phyloP scores from a whole-genome alignment of 1,140 invertebrate genomes.

The Sminthurides bifidus region DNA sequence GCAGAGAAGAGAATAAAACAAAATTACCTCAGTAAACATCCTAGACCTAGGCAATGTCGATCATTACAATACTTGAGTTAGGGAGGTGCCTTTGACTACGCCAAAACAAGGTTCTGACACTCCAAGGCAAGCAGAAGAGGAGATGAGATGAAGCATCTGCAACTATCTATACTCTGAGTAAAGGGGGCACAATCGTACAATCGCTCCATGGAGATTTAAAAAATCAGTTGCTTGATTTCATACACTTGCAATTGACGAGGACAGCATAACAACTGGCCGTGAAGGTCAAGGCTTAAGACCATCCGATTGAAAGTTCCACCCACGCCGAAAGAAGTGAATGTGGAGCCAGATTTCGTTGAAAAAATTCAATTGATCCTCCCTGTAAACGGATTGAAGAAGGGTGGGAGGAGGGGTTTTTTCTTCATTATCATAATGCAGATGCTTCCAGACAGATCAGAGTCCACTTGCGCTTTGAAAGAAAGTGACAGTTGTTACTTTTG shows the following conservation, averaged over 20 bases:
- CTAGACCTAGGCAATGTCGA: too few relatives aligned
- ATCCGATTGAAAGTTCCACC: neutral
- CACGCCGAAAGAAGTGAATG: neutral
- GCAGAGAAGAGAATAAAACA: too few relatives aligned
- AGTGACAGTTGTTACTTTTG: neutral
- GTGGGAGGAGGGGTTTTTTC: neutral
- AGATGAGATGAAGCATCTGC: too few relatives aligned
- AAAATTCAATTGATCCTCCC: too few relatives aligned
- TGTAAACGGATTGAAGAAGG: constrained; percentile 1
- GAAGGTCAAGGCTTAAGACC: neutral
- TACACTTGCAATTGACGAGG: neutral
- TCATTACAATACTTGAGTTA: too few relatives aligned
- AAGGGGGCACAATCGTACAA: too few relatives aligned
- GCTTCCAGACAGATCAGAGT: neutral
- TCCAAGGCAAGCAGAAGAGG: too few relatives aligned
- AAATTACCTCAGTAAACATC: too few relatives aligned
- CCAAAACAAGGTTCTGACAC: too few relatives aligned
- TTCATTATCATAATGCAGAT: neutral
- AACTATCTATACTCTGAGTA: too few relatives aligned
- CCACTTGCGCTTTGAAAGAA: neutral
- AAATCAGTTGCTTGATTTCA: neutral
- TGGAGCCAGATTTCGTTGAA: neutral
- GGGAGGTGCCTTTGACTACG: too few relatives aligned
- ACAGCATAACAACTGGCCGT: neutral
- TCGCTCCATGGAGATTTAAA: neutral